These are phyloP conservation scores for Sturnus vulgaris DNA, from an alignment of 2,113 vertebrate genomes.

Conservation along the genomic window DNA sequence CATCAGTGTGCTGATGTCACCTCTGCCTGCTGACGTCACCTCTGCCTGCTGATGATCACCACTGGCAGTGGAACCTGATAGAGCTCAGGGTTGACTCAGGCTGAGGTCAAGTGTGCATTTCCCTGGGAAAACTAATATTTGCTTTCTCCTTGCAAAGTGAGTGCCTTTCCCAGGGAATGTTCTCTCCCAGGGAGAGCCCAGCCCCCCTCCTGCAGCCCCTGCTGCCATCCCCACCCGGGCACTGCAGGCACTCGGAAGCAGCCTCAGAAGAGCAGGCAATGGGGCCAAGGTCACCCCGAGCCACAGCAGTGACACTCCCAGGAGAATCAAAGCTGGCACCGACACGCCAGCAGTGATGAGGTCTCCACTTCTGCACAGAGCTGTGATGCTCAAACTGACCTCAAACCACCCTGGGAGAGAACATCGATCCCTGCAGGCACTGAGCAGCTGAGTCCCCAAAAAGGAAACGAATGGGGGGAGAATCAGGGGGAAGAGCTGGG, in stretches of 20 bases:
- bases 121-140: neutral
- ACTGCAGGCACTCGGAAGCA: neutral
- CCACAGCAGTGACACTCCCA: neutral
- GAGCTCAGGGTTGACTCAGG: neutral
- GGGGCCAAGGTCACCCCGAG: neutral
- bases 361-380: neutral
- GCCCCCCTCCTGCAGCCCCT: neutral
- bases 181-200: neutral
- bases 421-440: neutral
- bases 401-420: neutral
- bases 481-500: neutral
- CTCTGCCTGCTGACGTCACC: neutral
- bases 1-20: neutral
- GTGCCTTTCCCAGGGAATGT: neutral
- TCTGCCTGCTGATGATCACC: neutral
- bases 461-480: neutral
- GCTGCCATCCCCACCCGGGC: neutral
- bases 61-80: neutral
- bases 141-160: neutral
- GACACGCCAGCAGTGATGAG: neutral
- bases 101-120: neutral
- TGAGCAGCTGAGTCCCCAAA: neutral
- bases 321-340: neutral
- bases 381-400: neutral
- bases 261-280: neutral